Conservation (phyloP, 2,888 invertebrate genomes). For the Caenorhabditis japonica region DNA sequence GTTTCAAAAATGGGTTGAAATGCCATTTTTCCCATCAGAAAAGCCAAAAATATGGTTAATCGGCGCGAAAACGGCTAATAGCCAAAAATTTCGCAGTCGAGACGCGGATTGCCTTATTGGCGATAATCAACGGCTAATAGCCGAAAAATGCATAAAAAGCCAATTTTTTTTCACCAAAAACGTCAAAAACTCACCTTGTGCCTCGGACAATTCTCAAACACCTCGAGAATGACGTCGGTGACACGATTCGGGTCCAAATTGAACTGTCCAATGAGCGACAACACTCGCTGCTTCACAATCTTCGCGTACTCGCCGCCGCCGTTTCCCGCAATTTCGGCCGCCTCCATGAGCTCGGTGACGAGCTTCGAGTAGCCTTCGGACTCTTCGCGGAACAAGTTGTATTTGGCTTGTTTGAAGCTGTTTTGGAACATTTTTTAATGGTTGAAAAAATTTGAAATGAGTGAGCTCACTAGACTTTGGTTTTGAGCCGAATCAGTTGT, state of each 20-base stretch:
- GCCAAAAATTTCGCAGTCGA: no score
- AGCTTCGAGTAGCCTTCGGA: constrained; percentile 97
- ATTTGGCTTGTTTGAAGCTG: constrained; percentile 99
- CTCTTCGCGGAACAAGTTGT: constrained; percentile 97
- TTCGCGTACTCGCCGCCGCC: constrained; percentile 23
- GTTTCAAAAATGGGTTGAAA: no score
- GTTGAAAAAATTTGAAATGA: background rate
- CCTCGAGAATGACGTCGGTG: constrained; percentile 93
- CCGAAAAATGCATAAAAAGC: no score
- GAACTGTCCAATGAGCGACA: constrained; percentile 84
- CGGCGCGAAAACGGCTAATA: no score
- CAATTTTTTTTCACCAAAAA: no score
- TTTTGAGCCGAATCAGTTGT: constrained; percentile 69
- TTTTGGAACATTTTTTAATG: constrained; percentile 16
- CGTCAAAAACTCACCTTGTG: constrained; percentile 57
- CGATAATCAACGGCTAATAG: no score
- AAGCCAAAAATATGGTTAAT: no score
- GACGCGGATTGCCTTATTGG: no score
- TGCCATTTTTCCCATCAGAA: no score
- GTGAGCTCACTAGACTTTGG: constrained; percentile 67
- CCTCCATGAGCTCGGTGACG: constrained; percentile 69
- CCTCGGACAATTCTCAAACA: constrained; percentile 85
- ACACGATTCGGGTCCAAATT: constrained; percentile 92
- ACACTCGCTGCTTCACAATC: constrained; percentile 54
- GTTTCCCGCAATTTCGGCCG: constrained; percentile 23